These are phyloP conservation scores for Gymnogyps californianus DNA, from an alignment of 2,113 vertebrate species.

Conservation along the genomic window DNA sequence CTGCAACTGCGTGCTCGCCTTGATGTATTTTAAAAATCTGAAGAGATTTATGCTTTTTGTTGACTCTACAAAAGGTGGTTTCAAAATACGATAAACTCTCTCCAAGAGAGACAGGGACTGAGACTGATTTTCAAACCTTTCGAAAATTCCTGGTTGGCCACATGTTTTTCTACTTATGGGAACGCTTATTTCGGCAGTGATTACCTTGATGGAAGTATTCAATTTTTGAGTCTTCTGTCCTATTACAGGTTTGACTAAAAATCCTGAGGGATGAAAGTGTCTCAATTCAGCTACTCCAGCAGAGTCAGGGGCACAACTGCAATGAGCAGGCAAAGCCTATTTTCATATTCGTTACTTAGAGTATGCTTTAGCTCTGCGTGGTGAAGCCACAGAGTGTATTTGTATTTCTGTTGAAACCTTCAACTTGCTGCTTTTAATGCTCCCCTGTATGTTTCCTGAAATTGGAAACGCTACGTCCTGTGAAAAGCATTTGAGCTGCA, in stretches of 20 bases:
- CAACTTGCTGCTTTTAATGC: not conserved
- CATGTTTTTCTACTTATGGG: not conserved
- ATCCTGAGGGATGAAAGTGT: too few species aligned
- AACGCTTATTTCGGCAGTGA: not conserved
- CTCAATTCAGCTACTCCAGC: not conserved
- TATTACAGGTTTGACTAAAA: not conserved
- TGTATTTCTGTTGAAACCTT: not conserved
- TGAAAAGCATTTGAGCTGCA: not conserved
- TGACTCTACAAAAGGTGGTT: not conserved
- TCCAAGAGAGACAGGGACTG: not conserved
- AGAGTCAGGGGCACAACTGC: not conserved
- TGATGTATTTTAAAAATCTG: not conserved
- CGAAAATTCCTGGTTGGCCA: not conserved
- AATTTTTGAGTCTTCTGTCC: not conserved
- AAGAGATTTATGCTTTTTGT: not conserved
- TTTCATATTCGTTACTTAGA: accelerated
- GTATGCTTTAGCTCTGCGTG: accelerated
- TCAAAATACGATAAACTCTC: not conserved
- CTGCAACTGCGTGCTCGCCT: not conserved
- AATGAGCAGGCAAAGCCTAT: not conserved
- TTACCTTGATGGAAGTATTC: not conserved
- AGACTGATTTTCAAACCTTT: not conserved
- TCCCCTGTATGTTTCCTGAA: not conserved
- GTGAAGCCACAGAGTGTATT: not conserved
- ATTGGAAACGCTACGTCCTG: not conserved